Percentiles rank a stretch among this genome's conserved stretches.
Evolutionary conservation across 2,797 vertebrate species (phyloP).

Genomic region (Avahi laniger): DNA sequence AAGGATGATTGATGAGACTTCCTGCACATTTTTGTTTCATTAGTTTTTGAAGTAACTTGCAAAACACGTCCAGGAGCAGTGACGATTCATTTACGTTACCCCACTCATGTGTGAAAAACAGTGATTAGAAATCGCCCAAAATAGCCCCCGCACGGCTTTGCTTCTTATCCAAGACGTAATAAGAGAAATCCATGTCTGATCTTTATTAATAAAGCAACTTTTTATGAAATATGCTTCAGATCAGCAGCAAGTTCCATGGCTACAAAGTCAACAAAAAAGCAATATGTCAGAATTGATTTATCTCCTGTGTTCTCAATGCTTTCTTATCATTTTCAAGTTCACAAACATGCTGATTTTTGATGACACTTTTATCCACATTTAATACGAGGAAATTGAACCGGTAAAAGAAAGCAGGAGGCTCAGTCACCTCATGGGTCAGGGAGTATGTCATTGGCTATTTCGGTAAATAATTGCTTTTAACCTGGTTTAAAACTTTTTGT

Average conservation of each 20-base stretch:
- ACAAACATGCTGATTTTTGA: not conserved
- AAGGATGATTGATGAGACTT: not conserved
- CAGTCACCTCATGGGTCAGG: not conserved
- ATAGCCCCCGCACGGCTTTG: not conserved
- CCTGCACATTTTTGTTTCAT: not conserved
- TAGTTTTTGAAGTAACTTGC: conserved; percentile 52
- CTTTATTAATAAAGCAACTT: conserved; percentile 27
- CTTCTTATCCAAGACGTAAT: not conserved
- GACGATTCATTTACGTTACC: not conserved
- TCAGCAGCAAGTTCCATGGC: not conserved
- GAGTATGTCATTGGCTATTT: not conserved
- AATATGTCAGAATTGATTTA: conserved; percentile 20
- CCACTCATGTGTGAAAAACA: not conserved
- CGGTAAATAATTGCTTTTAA: not conserved
- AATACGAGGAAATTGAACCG: conserved; percentile 30
- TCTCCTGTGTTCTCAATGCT: not conserved
- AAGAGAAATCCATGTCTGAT: conserved; percentile 24
- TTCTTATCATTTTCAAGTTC: conserved; percentile 27
- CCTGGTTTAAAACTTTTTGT: not conserved
- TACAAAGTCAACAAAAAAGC: conserved; percentile 35
- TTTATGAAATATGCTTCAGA: conserved; percentile 33
- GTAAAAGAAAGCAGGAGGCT: not conserved
- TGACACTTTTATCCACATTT: not conserved
- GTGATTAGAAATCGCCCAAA: conserved; percentile 29
- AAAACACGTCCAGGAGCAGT: not conserved